These are phyloP conservation scores for Romanogobio albipinnatus DNA, from an alignment of 2,113 vertebrate genomes.

Conservation along the genomic window DNA sequence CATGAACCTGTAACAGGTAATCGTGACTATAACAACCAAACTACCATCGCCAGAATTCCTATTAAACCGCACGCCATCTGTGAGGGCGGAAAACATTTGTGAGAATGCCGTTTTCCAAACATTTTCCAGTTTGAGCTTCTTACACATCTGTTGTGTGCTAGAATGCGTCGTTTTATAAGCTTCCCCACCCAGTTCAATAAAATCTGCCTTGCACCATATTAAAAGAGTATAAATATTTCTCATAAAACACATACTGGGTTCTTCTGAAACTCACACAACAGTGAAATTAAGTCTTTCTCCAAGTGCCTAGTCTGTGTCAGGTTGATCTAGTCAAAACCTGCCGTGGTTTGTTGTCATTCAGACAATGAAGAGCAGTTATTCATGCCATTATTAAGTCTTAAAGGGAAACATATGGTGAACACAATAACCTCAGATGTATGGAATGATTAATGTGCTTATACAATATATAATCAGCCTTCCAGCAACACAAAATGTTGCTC, in stretches of 20 bases:
- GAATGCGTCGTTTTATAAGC: conserved; percentile 67
- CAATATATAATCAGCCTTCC: neutral
- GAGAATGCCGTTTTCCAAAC: conserved; percentile 64
- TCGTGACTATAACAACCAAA: conserved; percentile 3
- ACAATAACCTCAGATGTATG: neutral
- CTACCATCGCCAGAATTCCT: neutral
- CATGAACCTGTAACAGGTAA: conserved; percentile 7
- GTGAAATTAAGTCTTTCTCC: conserved; percentile 48
- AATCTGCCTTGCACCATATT: conserved; percentile 62
- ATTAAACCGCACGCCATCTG: conserved; percentile 55
- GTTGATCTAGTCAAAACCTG: neutral
- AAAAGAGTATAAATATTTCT: conserved; percentile 62
- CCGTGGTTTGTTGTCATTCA: neutral
- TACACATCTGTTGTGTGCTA: conserved; percentile 60
- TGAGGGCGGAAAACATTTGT: conserved; percentile 53
- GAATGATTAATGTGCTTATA: neutral
- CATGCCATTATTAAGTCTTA: neutral
- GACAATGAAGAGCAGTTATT: neutral
- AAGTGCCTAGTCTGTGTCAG: neutral
- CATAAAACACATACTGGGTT: conserved; percentile 61
- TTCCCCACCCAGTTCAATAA: conserved; percentile 75
- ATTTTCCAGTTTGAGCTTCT: conserved; percentile 52
- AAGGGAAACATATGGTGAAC: neutral
- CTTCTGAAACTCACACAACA: conserved; percentile 38
- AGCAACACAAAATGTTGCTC: neutral